Base-by-base conservation (phyloP, 2,888 invertebrate species). In the Pelosia muscerda region DNA sequence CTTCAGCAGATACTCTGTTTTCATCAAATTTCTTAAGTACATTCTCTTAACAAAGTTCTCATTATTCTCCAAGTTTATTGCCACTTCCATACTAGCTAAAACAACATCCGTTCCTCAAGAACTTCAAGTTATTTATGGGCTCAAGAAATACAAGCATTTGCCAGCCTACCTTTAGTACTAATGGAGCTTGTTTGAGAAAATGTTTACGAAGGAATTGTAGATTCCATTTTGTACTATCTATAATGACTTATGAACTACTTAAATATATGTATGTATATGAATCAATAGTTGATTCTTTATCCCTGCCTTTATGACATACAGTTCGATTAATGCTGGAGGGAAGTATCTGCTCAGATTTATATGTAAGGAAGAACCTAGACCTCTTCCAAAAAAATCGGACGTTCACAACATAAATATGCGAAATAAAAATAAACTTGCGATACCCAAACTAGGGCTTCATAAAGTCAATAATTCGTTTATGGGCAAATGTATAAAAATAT, bases 121-220 rank as follows among this genome's bases (percentile, higher is more conserved):
- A 64, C 49, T 66, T 55, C 19, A 28, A 23, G 69, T 75, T 75
- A 73, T 75, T 73, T 75, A 76, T 65, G 66, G 26, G 53, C 31
- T 25, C n/a, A 19, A 73, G 65, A 25, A 62, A 68, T 54, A 67
- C 56, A 73, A 59, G 54, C 56, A 19, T 58, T 55, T 53, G 49
- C 54, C 57, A 59, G 60, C 56, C 69, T 74, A 71, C 63, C 49
- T 72, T 28, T 54, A 15, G 63, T 71, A 55, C 34, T 70, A 64
- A 76, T 66, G 66, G 65, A 22, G 60, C 54, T 68, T 19, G 13
- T 31, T 23, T 61, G 26, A 59, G 49, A 68, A 54, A 64, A 56
- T 54, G 31, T 38, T 38, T 31, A 34, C 31, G 49, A 49, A 53
- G n/a, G 38, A 57, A 38, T 63, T 63, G 19, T 38, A 62, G 28